Percentiles rank a stretch among this genome's conserved stretches.
phyloP scores from a whole-genome alignment of 2,113 vertebrate species.

The Bambusicola thoracicus region DNA sequence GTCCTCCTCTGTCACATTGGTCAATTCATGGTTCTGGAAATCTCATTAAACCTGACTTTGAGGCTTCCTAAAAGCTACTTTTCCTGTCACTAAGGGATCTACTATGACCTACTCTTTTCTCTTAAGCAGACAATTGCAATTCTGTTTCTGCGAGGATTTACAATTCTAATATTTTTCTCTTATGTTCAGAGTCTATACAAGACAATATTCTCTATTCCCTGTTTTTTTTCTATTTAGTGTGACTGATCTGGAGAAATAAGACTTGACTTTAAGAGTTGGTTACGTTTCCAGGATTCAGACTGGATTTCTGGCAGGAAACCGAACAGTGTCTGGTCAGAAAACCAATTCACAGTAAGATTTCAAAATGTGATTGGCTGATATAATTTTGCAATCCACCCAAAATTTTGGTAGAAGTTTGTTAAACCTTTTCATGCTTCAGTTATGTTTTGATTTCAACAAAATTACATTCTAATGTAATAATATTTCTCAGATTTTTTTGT shows the following conservation, averaged over 20 bases:
- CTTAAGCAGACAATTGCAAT: neutral
- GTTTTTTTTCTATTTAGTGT: neutral
- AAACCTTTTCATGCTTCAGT: neutral
- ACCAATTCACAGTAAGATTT: neutral
- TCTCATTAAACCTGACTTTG: rapidly evolving
- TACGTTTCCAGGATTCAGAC: neutral
- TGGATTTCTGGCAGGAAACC: neutral
- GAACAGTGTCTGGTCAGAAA: neutral
- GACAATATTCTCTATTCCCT: neutral
- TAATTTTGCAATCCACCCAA: neutral
- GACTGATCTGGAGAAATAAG: neutral
- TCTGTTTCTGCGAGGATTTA: neutral
- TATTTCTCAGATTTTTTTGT: neutral
- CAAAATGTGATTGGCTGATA: neutral
- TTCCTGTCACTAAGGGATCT: neutral
- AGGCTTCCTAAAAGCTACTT: neutral
- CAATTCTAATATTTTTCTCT: neutral
- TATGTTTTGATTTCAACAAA: neutral
- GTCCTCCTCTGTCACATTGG: neutral
- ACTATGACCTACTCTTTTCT: neutral
- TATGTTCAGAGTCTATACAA: neutral
- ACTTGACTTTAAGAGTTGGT: neutral
- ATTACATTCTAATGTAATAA: neutral
- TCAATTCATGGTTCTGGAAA: neutral
- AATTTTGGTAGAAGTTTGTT: neutral